Conservation (phyloP, 2,113 vertebrate genomes). For the Silurus meridionalis region DNA sequence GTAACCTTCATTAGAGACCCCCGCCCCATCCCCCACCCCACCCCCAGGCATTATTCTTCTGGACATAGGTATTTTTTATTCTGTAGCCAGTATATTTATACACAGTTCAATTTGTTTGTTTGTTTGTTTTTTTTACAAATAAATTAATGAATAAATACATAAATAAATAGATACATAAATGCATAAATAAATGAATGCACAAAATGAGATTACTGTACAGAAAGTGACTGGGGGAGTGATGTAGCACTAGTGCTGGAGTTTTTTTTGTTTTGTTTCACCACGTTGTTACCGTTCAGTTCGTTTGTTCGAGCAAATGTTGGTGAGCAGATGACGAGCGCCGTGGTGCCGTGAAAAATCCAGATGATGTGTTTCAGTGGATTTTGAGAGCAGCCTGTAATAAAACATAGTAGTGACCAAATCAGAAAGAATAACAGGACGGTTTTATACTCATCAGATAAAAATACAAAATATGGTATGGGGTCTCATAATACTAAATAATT, state of each 20-base stretch:
- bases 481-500: not conserved
- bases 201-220: slow-evolving; percentile 56
- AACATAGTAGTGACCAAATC: slow-evolving; percentile 61
- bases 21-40: no score
- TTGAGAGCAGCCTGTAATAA: slow-evolving; percentile 47
- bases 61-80: slow-evolving; percentile 59
- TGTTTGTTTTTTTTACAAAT: slow-evolving; percentile 16
- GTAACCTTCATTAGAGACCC: slow-evolving; percentile 15
- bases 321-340: slow-evolving; percentile 46
- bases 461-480: not conserved
- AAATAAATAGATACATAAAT: slow-evolving; percentile 50
- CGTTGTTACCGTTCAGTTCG: not conserved
- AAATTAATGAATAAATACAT: slow-evolving; percentile 35
- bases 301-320: slow-evolving; percentile 5
- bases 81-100: slow-evolving; percentile 58
- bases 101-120: slow-evolving; percentile 63
- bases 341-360: slow-evolving; percentile 34
- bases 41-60: slow-evolving; percentile 45
- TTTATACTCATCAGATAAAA: not conserved
- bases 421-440: slow-evolving; percentile 29
- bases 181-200: slow-evolving; percentile 53
- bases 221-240: slow-evolving; percentile 38
- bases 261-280: not conserved
- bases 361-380: slow-evolving; percentile 16
- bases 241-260: slow-evolving; percentile 31